Conservation (phyloP, 1,140 invertebrate genomes). For the Linepithema humile region DNA sequence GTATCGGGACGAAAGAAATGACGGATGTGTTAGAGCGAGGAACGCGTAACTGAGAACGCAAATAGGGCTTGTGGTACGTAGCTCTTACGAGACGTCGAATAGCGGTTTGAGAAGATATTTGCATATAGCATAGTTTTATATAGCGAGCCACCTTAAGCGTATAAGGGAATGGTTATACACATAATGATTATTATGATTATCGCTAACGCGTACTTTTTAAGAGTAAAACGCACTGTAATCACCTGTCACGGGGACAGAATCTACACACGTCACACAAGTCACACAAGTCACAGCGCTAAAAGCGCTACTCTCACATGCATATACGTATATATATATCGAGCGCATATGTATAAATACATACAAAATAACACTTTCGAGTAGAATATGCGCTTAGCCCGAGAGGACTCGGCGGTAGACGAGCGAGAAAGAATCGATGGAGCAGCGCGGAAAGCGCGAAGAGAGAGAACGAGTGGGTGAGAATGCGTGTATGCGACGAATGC, state of each 20-base stretch:
- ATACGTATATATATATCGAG: conserved; percentile 36
- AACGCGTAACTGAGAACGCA: conserved; percentile 6
- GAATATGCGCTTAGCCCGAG: conserved; percentile 37
- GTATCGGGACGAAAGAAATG: conserved; percentile 12
- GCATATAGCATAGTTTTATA: conserved; percentile 82
- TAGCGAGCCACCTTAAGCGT: conserved; percentile 79
- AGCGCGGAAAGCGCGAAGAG: conserved; percentile 60
- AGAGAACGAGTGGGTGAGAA: conserved; percentile 64
- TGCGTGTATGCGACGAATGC: conserved; percentile 28
- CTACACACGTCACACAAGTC: not conserved
- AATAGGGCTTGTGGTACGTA: conserved; percentile 33
- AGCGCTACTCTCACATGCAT: conserved; percentile 12
- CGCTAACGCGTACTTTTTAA: conserved; percentile 68
- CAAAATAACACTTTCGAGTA: conserved; percentile 49
- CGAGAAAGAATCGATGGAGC: not conserved
- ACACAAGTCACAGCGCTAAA: conserved; percentile 31
- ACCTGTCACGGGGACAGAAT: conserved; percentile 9
- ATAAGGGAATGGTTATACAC: conserved; percentile 76
- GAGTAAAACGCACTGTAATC: conserved; percentile 62
- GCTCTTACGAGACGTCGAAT: conserved; percentile 48
- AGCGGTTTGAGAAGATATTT: conserved; percentile 68
- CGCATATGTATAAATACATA: conserved; percentile 35
- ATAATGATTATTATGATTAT: conserved; percentile 75
- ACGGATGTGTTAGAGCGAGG: conserved; percentile 21
- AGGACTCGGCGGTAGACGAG: conserved; percentile 20